Evolutionary conservation across 2,113 vertebrate species (phyloP), one percentile per base, ranked within the genome.

Genomic region (Arvicanthis niloticus): DNA sequence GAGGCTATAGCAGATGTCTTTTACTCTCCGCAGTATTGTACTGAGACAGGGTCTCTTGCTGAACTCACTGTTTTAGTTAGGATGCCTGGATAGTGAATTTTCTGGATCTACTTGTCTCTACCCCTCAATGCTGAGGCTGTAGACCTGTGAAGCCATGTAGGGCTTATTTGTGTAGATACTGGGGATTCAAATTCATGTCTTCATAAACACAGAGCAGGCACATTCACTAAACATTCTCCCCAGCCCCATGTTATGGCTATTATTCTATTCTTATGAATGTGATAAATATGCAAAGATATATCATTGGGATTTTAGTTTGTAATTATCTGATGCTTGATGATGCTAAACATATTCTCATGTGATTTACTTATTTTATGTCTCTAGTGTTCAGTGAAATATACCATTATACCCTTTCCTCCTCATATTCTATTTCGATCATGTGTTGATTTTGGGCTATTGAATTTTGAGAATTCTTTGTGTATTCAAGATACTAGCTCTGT

Each of bases 381-480:
- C 70, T 70, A 22, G 21, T 96, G 70, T 76, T 94, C 51, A 92
- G 12, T 80, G 65, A 97, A 91, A 89, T 89, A 29, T 56, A 8
- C 68, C 40, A 70, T 95, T 5, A 17, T 70, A 7, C 62, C 65
- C 67, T 73, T 85, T 85, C 48, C 19, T 29, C 16, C 19, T 29
- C 16, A 90, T 60, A 62, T 86, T 94, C 37, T 89, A 68, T 53
- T 51, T 96, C 40, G 16, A 31, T 89, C 45, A 45, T 89, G 77
- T 84, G 45, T 21, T 62, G 56, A 26, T 73, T 58, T 62, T 26
- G 37, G 6, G 16, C 19, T 77, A 10, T 65, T 77, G 51, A 78
- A 22, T 91, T 88, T 53, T 82, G 42, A 77, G 67, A 77, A 17
- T 77, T 96, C 7, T 67, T 93, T 42, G 80, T 82, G 42, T 42